Base-by-base conservation (phyloP, 2,797 vertebrate genomes). In the Sebastes itinus region DNA sequence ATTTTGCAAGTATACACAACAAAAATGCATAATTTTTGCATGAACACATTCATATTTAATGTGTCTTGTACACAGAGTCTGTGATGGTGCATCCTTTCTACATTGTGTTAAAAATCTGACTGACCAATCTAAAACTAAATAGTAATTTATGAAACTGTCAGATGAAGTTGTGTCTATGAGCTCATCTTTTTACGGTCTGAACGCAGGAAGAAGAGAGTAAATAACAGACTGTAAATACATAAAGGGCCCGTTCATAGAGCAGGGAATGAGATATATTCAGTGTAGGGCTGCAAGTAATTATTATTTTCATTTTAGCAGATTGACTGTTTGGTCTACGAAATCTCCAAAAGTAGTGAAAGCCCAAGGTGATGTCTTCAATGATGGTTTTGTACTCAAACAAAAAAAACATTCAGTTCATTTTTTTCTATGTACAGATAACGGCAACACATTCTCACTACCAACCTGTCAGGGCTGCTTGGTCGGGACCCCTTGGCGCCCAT, bases 391-490 rank as follows among this genome's bases (percentile, higher is more conserved):
- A 33, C 33, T 2, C 3, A 33, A 33, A 33, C 33, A 33, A 33
- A 33, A 33, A 33, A 33, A 11, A 33, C 33, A 33, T 33, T 33
- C 33, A 33, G 33, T 33, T 33, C 0, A 33, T 11, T 33, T 33
- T 33, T 33, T 33, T 33, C 33, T 33, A 12, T 33, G 33, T 33
- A 2, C 33, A 33, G 33, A 33, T 33, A 33, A 33, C 10, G 33
- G 1, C 33, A 33, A 33, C 33, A 33, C 33, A 33, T 33, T 33
- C 33, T 33, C 33, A 33, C 33, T 33, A 4, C 33, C 33, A 33
- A 33, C 33, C 0, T 33, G 33, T 11, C 1, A 33, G 0, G 33
- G 10, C 0, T 33, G 10, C 33, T 33, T 33, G 33, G 33, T 33
- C 10, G 10, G 33, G 33, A 33, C 10, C 33, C 10, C 33, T 11